A percentile compares a stretch with the other conserved stretches of the same genome.
phyloP scores from a whole-genome alignment of 2,888 invertebrate species.

The Drosophila suboccidentalis region DNA sequence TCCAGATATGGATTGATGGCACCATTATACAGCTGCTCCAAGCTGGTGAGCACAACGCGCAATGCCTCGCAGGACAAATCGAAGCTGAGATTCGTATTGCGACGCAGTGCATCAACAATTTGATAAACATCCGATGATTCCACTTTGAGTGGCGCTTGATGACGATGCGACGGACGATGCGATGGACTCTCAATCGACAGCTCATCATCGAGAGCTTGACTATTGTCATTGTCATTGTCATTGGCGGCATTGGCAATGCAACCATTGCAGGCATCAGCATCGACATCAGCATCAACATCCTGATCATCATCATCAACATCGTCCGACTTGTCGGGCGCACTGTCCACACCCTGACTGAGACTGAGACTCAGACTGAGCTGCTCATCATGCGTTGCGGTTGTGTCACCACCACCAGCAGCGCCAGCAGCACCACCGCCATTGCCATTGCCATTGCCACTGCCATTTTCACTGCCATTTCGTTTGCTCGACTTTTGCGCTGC shows the following conservation, averaged over 20 bases:
- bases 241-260: conserved; percentile 52
- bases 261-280: conserved; percentile 35
- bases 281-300: too few species aligned
- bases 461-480: not conserved
- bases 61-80: conserved; percentile 94
- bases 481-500: not conserved
- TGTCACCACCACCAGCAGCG: conserved; percentile 25
- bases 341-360: conserved; percentile 62
- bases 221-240: conserved; percentile 74
- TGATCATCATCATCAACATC: conserved; percentile 75
- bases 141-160: conserved; percentile 71
- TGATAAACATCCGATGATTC: conserved; percentile 88
- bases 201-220: conserved; percentile 82
- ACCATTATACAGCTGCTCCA: conserved; percentile 87
- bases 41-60: conserved; percentile 89
- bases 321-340: conserved; percentile 78
- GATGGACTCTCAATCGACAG: conserved; percentile 78
- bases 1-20: conserved; percentile 88
- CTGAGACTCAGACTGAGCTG: conserved; percentile 48
- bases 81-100: conserved; percentile 94
- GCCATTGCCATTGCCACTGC: not conserved
- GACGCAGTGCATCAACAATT: conserved; percentile 92
- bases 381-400: conserved; percentile 45
- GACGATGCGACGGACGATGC: conserved; percentile 43
- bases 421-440: not conserved